A percentile compares a stretch with the other conserved stretches of the same genome.
phyloP scores from a whole-genome alignment of 2,888 invertebrate genomes.

The Dryobotodes eremita region DNA sequence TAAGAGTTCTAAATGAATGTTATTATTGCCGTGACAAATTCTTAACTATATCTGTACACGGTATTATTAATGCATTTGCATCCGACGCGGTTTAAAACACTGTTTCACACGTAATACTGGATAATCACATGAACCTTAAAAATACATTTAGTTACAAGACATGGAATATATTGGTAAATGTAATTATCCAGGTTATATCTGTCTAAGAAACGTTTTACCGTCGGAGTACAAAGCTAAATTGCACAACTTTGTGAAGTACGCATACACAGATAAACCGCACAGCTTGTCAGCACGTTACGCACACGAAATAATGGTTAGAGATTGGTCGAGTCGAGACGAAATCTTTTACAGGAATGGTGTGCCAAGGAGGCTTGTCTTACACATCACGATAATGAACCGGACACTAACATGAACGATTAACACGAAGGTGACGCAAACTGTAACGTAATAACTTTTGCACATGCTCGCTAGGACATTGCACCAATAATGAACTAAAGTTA shows the following conservation, averaged over 20 bases:
- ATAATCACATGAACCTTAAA: slow-evolving; percentile 80
- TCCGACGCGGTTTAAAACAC: slow-evolving; percentile 84
- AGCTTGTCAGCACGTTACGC: slow-evolving; percentile 89
- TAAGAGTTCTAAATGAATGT: slow-evolving; percentile 87
- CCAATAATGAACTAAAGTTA: slow-evolving; percentile 78
- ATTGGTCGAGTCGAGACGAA: slow-evolving; percentile 73
- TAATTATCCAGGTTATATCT: slow-evolving; percentile 81
- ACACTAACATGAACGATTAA: slow-evolving; percentile 87
- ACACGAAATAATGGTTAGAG: slow-evolving; percentile 84
- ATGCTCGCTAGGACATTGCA: slow-evolving; percentile 83
- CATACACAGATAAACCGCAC: slow-evolving; percentile 88
- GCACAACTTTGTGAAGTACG: slow-evolving; percentile 88
- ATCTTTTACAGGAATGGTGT: slow-evolving; percentile 78
- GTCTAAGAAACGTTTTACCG: slow-evolving; percentile 81
- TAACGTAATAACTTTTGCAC: slow-evolving; percentile 88
- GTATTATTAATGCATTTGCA: slow-evolving; percentile 87
- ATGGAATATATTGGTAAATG: slow-evolving; percentile 69
- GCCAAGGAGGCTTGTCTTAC: slow-evolving; percentile 79
- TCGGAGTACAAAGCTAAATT: slow-evolving; percentile 86
- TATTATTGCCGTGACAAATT: slow-evolving; percentile 88
- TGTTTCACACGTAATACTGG: slow-evolving; percentile 77
- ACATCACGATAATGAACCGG: slow-evolving; percentile 77
- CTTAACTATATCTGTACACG: slow-evolving; percentile 87
- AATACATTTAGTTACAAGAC: slow-evolving; percentile 22
- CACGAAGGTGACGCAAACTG: slow-evolving; percentile 81